Base-by-base conservation (phyloP, 2,797 vertebrate species). In the Spea hammondii region DNA sequence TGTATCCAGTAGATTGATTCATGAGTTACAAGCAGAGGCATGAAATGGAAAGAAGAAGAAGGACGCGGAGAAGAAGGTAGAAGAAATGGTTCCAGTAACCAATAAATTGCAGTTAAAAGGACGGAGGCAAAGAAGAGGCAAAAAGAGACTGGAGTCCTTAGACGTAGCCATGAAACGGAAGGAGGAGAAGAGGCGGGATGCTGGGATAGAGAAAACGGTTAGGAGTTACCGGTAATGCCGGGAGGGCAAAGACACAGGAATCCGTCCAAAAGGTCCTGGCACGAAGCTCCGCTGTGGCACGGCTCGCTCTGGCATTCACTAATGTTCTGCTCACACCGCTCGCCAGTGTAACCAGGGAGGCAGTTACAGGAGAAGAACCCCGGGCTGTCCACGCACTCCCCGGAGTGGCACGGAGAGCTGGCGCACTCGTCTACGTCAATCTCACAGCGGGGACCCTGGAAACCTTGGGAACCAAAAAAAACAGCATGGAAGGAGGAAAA, bases 271-370 rank as follows among this genome's bases (percentile, higher is more conserved):
- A 92, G 89, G 86, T 98, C 96, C 0, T 96, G 88, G 86, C 97
- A 99, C 84, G 92, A 95, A 8, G 94, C 96, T 13, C 93, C 89
- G n/a, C 97, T 95, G 78, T 95, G 91, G 86, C 97, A 98, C 0
- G 97, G 97, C 83, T 92, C 93, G 88, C 97, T 99, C 83, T 92
- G 89, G 83, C 97, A 99, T 83, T 98, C 97, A 0, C 95, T 89
- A 32, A 98, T 92, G 88, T 96, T 95, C 87, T 94, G 92, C 0
- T 93, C 96, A 86, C 97, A 99, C 80, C 96, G 96, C 83, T 89
- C 89, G 0, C 97, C 96, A 17, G 93, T 96, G 89, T 95, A 98
- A 8, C 97, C 97, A 0, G 92, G 90, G 0, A 84, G 62, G 85
- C 97, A 99, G 59, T 95, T 83, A 62, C 97, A 99, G 0, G 89